Percentiles rank a stretch among this genome's conserved stretches.
Conservation (phyloP, 2,888 invertebrate species). For the Blastobasis lacticolella region DNA sequence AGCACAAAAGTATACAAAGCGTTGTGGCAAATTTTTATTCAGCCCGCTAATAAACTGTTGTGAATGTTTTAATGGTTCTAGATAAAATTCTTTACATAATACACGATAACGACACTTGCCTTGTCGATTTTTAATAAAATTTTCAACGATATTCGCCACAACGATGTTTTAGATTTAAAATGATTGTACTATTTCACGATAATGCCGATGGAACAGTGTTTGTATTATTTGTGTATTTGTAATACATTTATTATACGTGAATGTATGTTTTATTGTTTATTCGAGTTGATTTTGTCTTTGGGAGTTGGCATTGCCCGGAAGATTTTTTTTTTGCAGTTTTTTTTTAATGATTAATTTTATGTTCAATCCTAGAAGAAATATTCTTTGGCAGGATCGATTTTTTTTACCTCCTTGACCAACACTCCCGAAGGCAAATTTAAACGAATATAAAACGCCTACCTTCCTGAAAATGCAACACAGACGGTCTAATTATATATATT, state of each 20-base stretch:
- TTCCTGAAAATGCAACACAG: constrained; percentile 72
- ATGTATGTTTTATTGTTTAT: constrained; percentile 2
- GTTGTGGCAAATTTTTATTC: too few relatives aligned
- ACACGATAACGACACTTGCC: too few relatives aligned
- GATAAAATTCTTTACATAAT: too few relatives aligned
- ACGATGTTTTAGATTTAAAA: not conserved
- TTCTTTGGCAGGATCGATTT: too few relatives aligned
- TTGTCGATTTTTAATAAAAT: too few relatives aligned
- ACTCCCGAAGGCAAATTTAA: too few relatives aligned
- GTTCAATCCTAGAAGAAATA: not conserved
- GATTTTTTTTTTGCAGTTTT: not conserved
- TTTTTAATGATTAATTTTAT: not conserved
- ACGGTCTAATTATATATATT: constrained; percentile 41
- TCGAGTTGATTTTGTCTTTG: not conserved
- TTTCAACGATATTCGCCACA: too few relatives aligned
- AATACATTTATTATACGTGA: constrained; percentile 49
- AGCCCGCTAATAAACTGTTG: too few relatives aligned
- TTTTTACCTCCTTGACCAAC: not conserved
- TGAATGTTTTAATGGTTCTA: too few relatives aligned
- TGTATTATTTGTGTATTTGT: constrained; percentile 51
- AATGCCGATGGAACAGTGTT: constrained; percentile 33
- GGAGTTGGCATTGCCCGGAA: not conserved
- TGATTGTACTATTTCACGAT: constrained; percentile 17
- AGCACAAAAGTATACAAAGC: too few relatives aligned
- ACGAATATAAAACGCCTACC: constrained; percentile 19